Evolutionary conservation across 2,113 vertebrate species (phyloP), one percentile per base, ranked within the genome.

Genomic region (Neogale vison): DNA sequence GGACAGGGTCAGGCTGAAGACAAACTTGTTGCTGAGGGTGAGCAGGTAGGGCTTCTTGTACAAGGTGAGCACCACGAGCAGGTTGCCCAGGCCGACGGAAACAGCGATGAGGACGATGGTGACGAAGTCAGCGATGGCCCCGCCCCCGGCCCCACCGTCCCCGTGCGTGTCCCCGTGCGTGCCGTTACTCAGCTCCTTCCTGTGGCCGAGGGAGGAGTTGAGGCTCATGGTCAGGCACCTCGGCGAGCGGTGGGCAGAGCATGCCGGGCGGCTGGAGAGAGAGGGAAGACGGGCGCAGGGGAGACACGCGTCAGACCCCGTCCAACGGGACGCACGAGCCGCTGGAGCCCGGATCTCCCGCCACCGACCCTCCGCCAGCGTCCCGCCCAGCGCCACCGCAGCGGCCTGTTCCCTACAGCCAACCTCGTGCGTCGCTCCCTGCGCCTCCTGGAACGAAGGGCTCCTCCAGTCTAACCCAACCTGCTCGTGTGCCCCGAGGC

Each of bases 1-100:
- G 98, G 99, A 99, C 57, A 99, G 98, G 0, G 99, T 99, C 98
- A 99, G 98, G 99, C 99, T 99, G 99, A 99, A 99, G 91, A 99
- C 99, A 87, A 99, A 99, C 98, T 99, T 99, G 99, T 99, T 99
- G 99, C 99, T 99, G 96, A 99, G 99, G 0, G 99, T 99, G 97
- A 99, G 99, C 79, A 99, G 99, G 96, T 99, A 99, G 0, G 99
- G 99, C 97, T 99, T 99, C 97, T 99, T 99, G 93, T 99, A 99
- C 5, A 99, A 99, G 21, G 99, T 99, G 45, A 98, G 94, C 18
- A 99, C 99, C 1, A 99, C 98, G 95, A 99, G 97, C 92, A 99
- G 98, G 99, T 99, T 99, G 93, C 99, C 99, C 98, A 99, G 97
- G 97, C 99, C 99, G 97, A 99, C 99, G 1, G 99, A 98, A 63